Percentiles rank a stretch among this genome's conserved stretches.
Evolutionary conservation across 2,797 vertebrate genomes (phyloP).

Genomic region (Platalea minor): DNA sequence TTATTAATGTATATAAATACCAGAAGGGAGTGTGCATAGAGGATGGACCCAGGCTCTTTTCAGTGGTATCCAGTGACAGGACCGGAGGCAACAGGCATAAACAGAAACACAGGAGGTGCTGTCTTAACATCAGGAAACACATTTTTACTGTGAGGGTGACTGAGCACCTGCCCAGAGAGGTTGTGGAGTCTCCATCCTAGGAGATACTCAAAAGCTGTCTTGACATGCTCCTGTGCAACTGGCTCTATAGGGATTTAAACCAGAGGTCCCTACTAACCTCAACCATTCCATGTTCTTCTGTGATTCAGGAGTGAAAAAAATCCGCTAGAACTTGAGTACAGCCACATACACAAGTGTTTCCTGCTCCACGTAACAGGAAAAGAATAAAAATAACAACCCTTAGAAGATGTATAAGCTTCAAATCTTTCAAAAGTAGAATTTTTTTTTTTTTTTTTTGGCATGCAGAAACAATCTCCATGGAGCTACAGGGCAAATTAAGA

Average conservation of each 20-base stretch:
- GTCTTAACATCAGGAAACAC: background rate
- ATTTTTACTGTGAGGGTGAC: background rate
- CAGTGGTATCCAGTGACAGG: background rate
- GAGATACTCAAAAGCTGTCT: background rate
- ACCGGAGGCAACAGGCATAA: background rate
- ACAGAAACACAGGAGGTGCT: background rate
- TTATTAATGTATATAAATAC: background rate
- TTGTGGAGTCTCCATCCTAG: background rate
- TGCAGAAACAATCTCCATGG: background rate
- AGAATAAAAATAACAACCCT: background rate
- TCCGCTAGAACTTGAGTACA: background rate
- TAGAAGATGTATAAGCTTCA: background rate
- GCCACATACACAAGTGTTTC: background rate
- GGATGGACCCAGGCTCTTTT: background rate
- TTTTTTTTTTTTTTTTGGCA: fast-evolving
- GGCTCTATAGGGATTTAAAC: fast-evolving
- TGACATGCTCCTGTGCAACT: background rate
- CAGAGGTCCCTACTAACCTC: background rate
- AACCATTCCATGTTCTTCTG: background rate
- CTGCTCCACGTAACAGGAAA: background rate
- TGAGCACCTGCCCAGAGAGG: background rate
- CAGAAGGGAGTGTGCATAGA: background rate
- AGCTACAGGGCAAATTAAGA: background rate
- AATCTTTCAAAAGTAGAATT: background rate
- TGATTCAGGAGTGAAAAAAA: background rate